Percentiles rank a stretch among this genome's conserved stretches.
Conservation (phyloP, 2,113 vertebrate genomes). For the Lycaon pictus region DNA sequence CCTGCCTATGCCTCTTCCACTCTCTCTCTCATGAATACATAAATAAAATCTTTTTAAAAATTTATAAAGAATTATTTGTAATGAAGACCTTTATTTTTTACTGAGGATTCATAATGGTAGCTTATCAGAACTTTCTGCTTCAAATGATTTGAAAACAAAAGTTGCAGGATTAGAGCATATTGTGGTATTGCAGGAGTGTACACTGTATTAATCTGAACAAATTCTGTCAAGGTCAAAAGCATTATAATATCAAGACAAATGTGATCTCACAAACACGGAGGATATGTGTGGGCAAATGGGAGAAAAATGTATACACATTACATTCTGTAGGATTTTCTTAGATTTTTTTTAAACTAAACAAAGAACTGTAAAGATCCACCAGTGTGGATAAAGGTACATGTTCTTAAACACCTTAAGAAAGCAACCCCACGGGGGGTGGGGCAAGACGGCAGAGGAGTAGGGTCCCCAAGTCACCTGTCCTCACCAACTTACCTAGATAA, state of each 20-base stretch:
- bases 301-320: not conserved
- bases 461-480: no score
- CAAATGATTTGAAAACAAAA: slow-evolving; percentile 41
- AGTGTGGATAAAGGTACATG: not conserved
- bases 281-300: not conserved
- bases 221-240: slow-evolving; percentile 49
- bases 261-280: not conserved
- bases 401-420: slow-evolving; percentile 28
- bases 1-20: no score
- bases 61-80: not conserved
- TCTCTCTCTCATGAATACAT: no score
- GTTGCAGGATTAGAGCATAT: not conserved
- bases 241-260: slow-evolving; percentile 65
- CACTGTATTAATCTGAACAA: slow-evolving; percentile 22
- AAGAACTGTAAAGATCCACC: not conserved
- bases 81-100: slow-evolving; percentile 45
- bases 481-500: no score
- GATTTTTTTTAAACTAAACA: slow-evolving; percentile 9
- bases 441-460: no score
- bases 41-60: no score
- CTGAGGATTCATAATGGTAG: not conserved
- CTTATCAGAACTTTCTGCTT: slow-evolving; percentile 34
- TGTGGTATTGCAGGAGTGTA: not conserved
- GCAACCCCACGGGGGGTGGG: not conserved
- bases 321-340: not conserved